phyloP scores from a whole-genome alignment of 2,113 vertebrate genomes.

The Rallus limicola region DNA sequence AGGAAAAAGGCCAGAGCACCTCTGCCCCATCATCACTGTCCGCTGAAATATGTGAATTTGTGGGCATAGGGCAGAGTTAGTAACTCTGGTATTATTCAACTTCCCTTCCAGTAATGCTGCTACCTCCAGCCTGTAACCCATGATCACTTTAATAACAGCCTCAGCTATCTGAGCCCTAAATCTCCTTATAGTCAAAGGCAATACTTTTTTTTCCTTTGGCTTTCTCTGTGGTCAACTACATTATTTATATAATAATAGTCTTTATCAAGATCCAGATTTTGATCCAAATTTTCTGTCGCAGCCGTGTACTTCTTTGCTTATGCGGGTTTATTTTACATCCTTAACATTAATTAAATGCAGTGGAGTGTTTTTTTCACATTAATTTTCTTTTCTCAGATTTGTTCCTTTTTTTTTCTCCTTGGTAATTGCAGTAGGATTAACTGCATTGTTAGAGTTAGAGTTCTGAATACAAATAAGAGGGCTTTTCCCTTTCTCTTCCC shows the following conservation, averaged over 20 bases:
- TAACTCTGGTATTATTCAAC: background rate
- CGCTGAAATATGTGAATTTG: background rate
- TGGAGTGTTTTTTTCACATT: background rate
- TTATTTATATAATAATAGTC: background rate
- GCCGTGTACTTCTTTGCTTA: background rate
- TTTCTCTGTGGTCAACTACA: background rate
- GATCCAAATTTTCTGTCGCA: constrained; percentile 23
- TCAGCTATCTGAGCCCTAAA: background rate
- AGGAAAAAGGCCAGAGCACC: background rate
- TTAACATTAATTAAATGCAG: constrained; percentile 37
- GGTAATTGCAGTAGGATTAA: constrained; percentile 46
- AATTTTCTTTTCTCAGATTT: constrained; percentile 42
- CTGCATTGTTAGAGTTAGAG: constrained; percentile 23
- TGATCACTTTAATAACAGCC: background rate
- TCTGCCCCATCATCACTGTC: background rate
- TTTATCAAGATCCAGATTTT: background rate
- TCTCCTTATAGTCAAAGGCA: background rate
- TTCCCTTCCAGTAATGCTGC: background rate
- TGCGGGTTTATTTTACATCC: constrained; percentile 5
- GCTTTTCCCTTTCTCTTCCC: constrained; percentile 36
- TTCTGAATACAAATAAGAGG: constrained; percentile 51
- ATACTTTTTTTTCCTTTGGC: background rate
- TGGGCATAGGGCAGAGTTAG: background rate
- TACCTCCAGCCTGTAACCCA: background rate
- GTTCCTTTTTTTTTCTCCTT: background rate